These are phyloP conservation scores for Bombus balteatus DNA, from an alignment of 1,140 invertebrate genomes.

Conservation along the genomic window DNA sequence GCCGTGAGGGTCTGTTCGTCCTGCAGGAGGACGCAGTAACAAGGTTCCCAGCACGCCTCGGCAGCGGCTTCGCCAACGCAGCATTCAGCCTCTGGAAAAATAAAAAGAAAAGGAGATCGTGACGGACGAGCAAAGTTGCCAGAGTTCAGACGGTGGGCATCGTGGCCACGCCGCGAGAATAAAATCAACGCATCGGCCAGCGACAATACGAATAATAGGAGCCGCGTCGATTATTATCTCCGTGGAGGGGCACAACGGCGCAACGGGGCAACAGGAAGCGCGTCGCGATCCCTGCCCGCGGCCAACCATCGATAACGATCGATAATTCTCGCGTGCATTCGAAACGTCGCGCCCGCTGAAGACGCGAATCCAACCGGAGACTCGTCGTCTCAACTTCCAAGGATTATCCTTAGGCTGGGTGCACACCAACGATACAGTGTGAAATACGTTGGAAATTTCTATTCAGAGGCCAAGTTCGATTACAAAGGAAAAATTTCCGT, in stretches of 20 bases:
- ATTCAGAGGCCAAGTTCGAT: no score
- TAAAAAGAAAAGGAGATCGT: constrained; percentile 44
- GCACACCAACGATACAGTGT: no score
- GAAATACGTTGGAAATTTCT: no score
- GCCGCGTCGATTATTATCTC: constrained; percentile 43
- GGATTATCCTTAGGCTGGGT: no score
- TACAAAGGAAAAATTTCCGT: no score
- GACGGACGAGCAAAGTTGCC: constrained; percentile 38
- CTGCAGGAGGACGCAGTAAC: constrained; percentile 93
- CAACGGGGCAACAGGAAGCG: constrained; percentile 15
- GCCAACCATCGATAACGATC: constrained; percentile 40
- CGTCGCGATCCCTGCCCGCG: constrained; percentile 2
- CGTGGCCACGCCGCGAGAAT: background rate
- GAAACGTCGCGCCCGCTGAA: no score
- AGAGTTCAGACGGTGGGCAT: background rate
- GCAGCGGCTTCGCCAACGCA: constrained; percentile 77
- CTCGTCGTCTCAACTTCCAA: no score
- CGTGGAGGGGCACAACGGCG: no score
- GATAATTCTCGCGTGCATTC: constrained; percentile 38
- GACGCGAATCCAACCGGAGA: no score
- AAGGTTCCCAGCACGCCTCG: constrained; percentile 90
- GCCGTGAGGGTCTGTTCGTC: constrained; percentile 92
- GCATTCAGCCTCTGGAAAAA: constrained; percentile 79
- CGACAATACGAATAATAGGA: constrained; percentile 54
- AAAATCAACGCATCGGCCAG: constrained; percentile 21